A percentile compares a stretch with the other conserved stretches of the same genome.
phyloP scores from a whole-genome alignment of 2,888 invertebrate genomes.

The Chymomyza caudatula region DNA sequence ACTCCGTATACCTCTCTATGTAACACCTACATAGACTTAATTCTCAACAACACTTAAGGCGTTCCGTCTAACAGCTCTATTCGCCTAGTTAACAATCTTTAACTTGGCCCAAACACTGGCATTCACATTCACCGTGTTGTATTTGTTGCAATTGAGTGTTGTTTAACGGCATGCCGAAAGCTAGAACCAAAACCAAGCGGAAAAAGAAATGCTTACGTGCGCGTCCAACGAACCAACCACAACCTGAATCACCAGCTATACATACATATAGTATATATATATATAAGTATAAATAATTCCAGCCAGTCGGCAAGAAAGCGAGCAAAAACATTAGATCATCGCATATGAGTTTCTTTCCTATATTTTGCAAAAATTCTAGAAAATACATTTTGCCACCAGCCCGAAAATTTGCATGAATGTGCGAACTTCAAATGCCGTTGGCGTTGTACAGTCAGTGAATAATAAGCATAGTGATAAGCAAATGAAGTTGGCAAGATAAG shows the following conservation, averaged over 20 bases:
- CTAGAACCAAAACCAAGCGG: not conserved
- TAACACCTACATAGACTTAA: not conserved
- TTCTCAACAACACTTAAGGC: not conserved
- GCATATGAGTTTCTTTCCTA: constrained; percentile 3
- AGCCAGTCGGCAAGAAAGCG: not conserved
- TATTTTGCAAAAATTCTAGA: constrained; percentile 19
- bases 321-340: not conserved
- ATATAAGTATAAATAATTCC: not conserved
- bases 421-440: constrained; percentile 36
- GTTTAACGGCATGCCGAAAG: not conserved
- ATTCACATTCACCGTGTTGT: not conserved
- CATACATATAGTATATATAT: not conserved
- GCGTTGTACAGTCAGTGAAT: not conserved
- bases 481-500: not conserved
- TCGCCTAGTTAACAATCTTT: not conserved
- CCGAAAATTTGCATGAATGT: constrained; percentile 56
- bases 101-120: not conserved
- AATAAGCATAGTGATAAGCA: not conserved
- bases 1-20: too few species aligned
- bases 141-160: not conserved
- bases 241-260: not conserved
- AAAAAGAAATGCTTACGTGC: not conserved
- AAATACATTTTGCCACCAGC: constrained; percentile 4
- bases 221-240: not conserved
- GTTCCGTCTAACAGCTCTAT: not conserved